Conservation (phyloP, 2,113 vertebrate genomes). For the Chionodraco myersi region DNA sequence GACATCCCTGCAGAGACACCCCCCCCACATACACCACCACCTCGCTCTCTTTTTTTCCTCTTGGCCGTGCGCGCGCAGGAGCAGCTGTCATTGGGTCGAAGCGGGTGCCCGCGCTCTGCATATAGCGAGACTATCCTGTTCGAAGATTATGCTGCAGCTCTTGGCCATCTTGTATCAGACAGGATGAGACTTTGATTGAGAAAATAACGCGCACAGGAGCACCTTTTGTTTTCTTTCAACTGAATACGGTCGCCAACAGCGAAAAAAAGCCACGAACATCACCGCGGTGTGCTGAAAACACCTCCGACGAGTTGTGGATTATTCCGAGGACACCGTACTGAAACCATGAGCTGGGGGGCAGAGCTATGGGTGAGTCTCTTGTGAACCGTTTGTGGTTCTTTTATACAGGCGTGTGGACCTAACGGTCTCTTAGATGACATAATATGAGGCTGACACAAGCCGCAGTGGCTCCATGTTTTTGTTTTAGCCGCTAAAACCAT, state of each 20-base stretch:
- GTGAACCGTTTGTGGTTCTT: neutral
- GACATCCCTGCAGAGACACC: constrained; percentile 42
- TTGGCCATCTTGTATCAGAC: constrained; percentile 76
- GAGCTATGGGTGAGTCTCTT: constrained; percentile 82
- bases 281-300: constrained; percentile 44
- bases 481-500: constrained; percentile 12
- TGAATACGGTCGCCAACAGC: neutral
- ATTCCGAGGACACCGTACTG: constrained; percentile 74
- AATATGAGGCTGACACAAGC: neutral
- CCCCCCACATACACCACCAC: neutral
- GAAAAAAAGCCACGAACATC: constrained; percentile 10
- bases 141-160: constrained; percentile 71
- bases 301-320: constrained; percentile 76
- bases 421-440: constrained; percentile 7
- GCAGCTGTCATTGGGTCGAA: constrained; percentile 76
- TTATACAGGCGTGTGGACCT: neutral
- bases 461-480: constrained; percentile 17
- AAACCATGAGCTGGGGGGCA: constrained; percentile 85
- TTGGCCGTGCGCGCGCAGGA: constrained; percentile 54
- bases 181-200: constrained; percentile 73
- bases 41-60: neutral
- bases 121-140: constrained; percentile 54
- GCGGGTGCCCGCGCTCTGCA: constrained; percentile 69
- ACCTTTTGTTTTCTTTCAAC: neutral
- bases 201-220: neutral